A percentile compares a stretch with the other conserved stretches of the same genome.
phyloP scores from a whole-genome alignment of 2,113 vertebrate species.

The Monopterus albus region DNA sequence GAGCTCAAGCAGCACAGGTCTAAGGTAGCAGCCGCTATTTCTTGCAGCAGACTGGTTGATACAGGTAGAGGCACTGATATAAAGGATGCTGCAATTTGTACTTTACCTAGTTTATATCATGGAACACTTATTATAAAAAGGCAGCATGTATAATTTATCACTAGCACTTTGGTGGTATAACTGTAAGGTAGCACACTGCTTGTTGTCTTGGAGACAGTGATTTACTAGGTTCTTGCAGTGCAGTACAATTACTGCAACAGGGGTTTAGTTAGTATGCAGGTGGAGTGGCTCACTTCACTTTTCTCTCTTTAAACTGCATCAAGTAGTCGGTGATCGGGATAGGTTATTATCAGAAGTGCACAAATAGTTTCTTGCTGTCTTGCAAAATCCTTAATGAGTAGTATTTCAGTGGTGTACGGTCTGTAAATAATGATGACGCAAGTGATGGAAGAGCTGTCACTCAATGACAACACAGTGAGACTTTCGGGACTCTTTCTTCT shows the following conservation, averaged over 20 bases:
- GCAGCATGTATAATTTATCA: background rate
- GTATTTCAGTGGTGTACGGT: background rate
- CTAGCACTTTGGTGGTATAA: background rate
- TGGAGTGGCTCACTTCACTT: background rate
- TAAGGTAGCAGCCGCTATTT: background rate
- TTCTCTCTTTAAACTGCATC: constrained; percentile 19
- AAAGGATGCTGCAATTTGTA: background rate
- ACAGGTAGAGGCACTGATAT: background rate
- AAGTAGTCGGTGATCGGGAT: constrained; percentile 4
- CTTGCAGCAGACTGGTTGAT: background rate
- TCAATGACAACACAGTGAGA: constrained; percentile 2
- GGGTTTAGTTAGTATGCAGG: constrained; percentile 11
- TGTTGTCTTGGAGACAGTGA: background rate
- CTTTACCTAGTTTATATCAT: background rate
- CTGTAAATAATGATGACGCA: constrained; percentile 3
- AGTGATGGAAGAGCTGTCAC: constrained; percentile 3
- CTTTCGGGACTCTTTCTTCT: constrained; percentile 13
- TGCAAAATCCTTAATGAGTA: constrained; percentile 4
- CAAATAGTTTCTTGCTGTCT: background rate
- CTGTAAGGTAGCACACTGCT: background rate
- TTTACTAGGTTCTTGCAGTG: constrained; percentile 4
- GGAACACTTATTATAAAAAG: background rate
- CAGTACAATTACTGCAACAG: background rate
- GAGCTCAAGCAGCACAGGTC: constrained; percentile 24
- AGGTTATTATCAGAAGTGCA: constrained; percentile 18